Conservation (phyloP, 2,113 vertebrate genomes). For the Quiscalus mexicanus region DNA sequence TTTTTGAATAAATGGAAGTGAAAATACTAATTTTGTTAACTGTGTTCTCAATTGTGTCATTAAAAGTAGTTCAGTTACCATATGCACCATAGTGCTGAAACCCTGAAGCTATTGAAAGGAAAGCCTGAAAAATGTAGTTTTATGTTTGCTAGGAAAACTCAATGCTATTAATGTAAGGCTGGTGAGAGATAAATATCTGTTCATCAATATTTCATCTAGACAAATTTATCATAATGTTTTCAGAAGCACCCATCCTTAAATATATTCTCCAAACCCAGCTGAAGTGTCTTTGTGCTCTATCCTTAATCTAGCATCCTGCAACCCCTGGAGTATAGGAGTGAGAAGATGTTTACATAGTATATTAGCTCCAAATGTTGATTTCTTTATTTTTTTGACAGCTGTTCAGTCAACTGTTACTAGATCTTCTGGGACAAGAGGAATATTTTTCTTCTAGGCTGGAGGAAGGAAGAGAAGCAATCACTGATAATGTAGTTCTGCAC, state of each 20-base stretch:
- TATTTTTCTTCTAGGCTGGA: not conserved
- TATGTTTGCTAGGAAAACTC: not conserved
- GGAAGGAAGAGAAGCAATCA: not conserved
- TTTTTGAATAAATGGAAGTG: not conserved
- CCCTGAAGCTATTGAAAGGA: not conserved
- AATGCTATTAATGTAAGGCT: not conserved
- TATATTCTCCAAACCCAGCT: not conserved
- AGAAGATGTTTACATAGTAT: not conserved
- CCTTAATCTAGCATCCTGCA: not conserved
- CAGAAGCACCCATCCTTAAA: constrained; percentile 8
- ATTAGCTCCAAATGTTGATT: not conserved
- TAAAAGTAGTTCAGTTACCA: constrained; percentile 19
- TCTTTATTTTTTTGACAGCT: not conserved
- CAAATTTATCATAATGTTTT: not conserved
- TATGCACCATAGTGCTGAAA: not conserved
- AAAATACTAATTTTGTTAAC: constrained; percentile 12
- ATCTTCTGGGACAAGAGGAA: not conserved
- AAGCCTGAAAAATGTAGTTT: not conserved
- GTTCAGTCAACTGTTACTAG: not conserved
- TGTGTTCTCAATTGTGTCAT: constrained; percentile 1
- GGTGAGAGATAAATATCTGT: not conserved
- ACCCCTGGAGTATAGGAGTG: not conserved
- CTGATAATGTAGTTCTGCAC: not conserved
- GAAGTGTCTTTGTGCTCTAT: not conserved
- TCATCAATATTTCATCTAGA: constrained; percentile 43